Evolutionary conservation across 2,797 vertebrate species (phyloP), one percentile per base, ranked within the genome.

Genomic region (Sebastolobus alascanus): DNA sequence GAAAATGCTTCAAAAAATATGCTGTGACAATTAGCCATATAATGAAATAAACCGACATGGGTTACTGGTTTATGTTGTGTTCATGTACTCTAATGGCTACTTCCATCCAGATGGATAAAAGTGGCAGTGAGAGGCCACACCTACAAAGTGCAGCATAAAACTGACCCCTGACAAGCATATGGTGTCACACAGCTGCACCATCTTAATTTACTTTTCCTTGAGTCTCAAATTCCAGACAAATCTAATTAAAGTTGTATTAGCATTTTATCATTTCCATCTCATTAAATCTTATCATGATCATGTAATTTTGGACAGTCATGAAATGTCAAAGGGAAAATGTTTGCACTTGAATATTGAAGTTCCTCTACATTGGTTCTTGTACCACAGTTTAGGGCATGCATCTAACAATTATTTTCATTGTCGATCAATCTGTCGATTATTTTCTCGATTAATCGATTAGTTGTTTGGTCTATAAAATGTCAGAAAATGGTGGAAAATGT

Each of bases 51-150:
- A 60, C 6, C 9, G 27, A 20, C 4, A 2, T 8, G 2, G 20
- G 11, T 27, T 50, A 73, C 5, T 74, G 38, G 3, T 63, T 67
- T 18, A 63, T 40, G 55, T 18, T 65, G 4, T 64, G 12, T 29
- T 82, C n/a, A 50, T 70, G 20, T 56, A 60, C 18, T 61, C 18
- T 18, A 18, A 56, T 46, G 59, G 27, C 25, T 35, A 5, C n/a
- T 64, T 77, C 27, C 4, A 79, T 68, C n/a, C 11, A 69, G 20
- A 61, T 27, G 37, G n/a, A 73, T 43, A 27, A 29, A 83, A 40
- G 20, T 22, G 33, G 14, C 27, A 35, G 73, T 55, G 29, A 65
- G 38, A 68, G 22, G 75, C 38, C 40, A 60, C 40, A 40, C 18
- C 43, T 29, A 27, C 20, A 76, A 75, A 72, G 27, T 33, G 6